phyloP scores from a whole-genome alignment of 2,888 invertebrate species.

The Eilema depressum region DNA sequence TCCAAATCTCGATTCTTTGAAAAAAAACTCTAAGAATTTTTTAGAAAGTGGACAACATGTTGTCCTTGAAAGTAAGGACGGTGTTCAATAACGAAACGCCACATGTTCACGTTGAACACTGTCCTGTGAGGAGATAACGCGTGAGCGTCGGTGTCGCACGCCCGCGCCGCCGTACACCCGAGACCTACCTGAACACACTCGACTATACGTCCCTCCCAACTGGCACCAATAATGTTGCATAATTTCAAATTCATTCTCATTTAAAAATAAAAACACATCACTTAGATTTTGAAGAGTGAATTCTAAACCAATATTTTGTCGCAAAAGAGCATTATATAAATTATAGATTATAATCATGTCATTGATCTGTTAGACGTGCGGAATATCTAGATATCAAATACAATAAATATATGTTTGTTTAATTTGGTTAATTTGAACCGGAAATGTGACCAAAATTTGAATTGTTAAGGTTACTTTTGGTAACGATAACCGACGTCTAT shows the following conservation, averaged over 20 bases:
- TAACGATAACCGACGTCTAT: no score
- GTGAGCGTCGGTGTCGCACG: not conserved
- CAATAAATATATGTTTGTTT: no score
- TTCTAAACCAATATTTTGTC: not conserved
- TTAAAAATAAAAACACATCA: not conserved
- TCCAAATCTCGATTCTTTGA: not conserved
- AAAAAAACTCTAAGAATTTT: slow-evolving; percentile 11
- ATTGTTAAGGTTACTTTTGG: no score
- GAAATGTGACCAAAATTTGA: no score
- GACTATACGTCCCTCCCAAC: not conserved
- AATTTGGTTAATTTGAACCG: no score
- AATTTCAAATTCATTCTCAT: no score
- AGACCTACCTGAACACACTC: not conserved
- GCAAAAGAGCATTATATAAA: not conserved
- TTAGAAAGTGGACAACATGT: slow-evolving; percentile 16
- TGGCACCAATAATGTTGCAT: not conserved
- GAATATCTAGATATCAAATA: no score
- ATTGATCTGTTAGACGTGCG: not conserved
- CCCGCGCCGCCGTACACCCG: not conserved
- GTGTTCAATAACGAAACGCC: slow-evolving; percentile 15
- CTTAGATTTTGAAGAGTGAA: not conserved
- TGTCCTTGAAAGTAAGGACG: slow-evolving; percentile 19
- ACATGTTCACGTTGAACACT: slow-evolving; percentile 25
- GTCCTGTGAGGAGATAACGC: not conserved
- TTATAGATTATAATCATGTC: not conserved